phyloP scores from a whole-genome alignment of 2,797 vertebrate genomes.

The Sebastes wilsoni region DNA sequence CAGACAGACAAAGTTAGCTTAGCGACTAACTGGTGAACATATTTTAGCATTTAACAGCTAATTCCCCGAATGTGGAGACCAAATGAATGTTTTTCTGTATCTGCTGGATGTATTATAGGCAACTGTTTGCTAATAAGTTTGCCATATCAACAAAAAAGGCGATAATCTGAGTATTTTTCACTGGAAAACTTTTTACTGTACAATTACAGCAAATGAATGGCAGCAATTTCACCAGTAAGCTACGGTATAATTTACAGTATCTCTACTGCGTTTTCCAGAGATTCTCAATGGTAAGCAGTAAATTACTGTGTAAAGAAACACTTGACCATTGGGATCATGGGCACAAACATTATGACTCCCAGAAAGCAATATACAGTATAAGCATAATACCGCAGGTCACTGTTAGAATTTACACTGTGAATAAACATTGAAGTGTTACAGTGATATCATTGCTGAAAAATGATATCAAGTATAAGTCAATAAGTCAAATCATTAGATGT shows the following conservation, averaged over 20 bases:
- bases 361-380: too few relatives aligned
- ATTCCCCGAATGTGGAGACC: background rate
- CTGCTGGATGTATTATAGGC: background rate
- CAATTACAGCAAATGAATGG: background rate
- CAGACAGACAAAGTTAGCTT: background rate
- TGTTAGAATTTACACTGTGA: too few relatives aligned
- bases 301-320: too few relatives aligned
- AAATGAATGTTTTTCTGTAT: background rate
- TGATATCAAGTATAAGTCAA: background rate
- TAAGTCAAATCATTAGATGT: background rate
- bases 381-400: too few relatives aligned
- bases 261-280: too few relatives aligned
- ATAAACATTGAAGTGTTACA: background rate
- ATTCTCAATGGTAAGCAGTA: too few relatives aligned
- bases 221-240: background rate
- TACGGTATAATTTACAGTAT: too few relatives aligned
- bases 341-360: too few relatives aligned
- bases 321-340: too few relatives aligned
- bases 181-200: background rate
- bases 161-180: background rate
- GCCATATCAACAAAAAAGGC: background rate
- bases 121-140: background rate
- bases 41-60: background rate
- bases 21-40: background rate
- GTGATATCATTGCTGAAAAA: background rate